These are phyloP conservation scores for Megastigmus dorsalis DNA, from an alignment of 2,888 invertebrate genomes.

Conservation along the genomic window DNA sequence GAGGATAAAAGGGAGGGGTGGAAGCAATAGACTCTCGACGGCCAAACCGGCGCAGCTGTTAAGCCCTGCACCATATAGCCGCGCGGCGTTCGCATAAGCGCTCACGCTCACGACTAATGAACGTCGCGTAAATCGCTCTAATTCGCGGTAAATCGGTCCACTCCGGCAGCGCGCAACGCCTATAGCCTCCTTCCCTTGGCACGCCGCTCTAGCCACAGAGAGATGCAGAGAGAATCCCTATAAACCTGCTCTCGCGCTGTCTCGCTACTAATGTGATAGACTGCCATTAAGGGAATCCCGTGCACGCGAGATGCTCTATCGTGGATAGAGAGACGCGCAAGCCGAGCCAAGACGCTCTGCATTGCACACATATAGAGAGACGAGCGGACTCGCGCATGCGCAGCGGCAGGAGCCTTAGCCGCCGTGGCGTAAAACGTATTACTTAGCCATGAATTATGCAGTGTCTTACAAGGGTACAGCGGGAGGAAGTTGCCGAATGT, in stretches of 20 bases:
- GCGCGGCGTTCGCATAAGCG: neutral
- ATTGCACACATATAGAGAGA: no score
- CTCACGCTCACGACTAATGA: conserved; percentile 3
- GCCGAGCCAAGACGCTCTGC: no score
- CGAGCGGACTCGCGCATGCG: conserved; percentile 54
- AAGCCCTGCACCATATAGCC: neutral
- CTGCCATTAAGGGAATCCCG: conserved; percentile 65
- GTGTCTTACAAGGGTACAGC: conserved; percentile 62
- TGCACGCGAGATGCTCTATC: no score
- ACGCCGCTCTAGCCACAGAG: no score
- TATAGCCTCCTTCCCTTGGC: neutral
- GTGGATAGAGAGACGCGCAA: no score
- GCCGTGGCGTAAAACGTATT: conserved; percentile 71
- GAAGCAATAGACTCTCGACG: neutral
- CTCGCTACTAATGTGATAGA: conserved; percentile 69
- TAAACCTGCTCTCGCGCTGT: conserved; percentile 39
- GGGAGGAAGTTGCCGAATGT: conserved; percentile 62
- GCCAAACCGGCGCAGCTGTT: neutral
- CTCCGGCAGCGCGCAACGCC: neutral
- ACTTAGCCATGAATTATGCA: conserved; percentile 72
- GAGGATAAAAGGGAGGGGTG: neutral
- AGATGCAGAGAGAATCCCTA: neutral
- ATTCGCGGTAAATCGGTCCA: conserved; percentile 41
- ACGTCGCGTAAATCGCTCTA: conserved; percentile 27
- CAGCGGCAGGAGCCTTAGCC: no score